phyloP scores from a whole-genome alignment of 2,797 vertebrate species.

The Darevskia mixta region DNA sequence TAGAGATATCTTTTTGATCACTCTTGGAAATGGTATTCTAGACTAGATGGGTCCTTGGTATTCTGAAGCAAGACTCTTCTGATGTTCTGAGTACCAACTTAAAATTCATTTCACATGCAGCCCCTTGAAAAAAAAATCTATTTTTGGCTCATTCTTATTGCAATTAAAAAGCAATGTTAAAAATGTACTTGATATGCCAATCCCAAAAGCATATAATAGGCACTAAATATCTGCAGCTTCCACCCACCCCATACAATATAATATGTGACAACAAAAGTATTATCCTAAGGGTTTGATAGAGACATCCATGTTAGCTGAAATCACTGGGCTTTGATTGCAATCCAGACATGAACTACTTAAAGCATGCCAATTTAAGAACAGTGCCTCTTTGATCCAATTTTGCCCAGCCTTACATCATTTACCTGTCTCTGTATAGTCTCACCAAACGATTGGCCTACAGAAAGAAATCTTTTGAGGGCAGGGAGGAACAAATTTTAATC shows the following conservation, averaged over 20 bases:
- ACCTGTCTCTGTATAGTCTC: constrained; percentile 55
- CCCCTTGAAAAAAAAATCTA: too few species aligned
- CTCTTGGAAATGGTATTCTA: not conserved
- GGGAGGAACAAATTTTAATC: constrained; percentile 21
- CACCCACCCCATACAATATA: too few species aligned
- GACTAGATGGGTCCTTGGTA: not conserved
- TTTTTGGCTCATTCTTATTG: too few species aligned
- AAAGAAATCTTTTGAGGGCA: constrained; percentile 48
- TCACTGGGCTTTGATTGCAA: constrained; percentile 65
- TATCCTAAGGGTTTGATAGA: constrained; percentile 69
- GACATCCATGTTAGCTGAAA: constrained; percentile 46
- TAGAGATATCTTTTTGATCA: not conserved
- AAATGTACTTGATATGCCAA: too few species aligned
- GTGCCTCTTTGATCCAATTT: constrained; percentile 55
- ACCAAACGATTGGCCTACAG: constrained; percentile 44
- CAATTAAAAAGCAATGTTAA: too few species aligned
- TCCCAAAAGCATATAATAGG: too few species aligned
- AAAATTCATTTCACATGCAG: too few species aligned
- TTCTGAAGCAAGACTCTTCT: not conserved
- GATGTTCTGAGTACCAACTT: not conserved
- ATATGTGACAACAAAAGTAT: not conserved
- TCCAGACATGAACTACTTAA: constrained; percentile 59
- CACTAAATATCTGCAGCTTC: too few species aligned
- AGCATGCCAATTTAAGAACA: constrained; percentile 62
- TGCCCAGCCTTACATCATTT: constrained; percentile 50